Evolutionary conservation across 2,888 invertebrate species (phyloP).

Genomic region (Hypercompe scribonia): DNA sequence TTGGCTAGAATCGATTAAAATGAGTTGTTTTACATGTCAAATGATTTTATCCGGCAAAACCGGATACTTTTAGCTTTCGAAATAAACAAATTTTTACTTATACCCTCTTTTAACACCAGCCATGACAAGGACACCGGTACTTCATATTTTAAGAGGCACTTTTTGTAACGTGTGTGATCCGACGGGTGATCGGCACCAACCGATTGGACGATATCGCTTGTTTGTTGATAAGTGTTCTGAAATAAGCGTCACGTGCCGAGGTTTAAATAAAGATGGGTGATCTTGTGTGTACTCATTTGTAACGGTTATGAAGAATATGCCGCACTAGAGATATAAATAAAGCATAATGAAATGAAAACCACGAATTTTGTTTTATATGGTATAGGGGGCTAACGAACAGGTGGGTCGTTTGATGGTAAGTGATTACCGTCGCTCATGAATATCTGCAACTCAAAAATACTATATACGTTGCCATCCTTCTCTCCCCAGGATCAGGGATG

Average conservation of each 20-base stretch:
- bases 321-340: neutral
- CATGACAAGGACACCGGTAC: conserved; percentile 14
- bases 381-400: too few species aligned
- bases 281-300: neutral
- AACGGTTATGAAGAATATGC: neutral
- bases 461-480: too few species aligned
- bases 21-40: neutral
- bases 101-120: conserved; percentile 10
- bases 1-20: neutral
- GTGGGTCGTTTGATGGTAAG: too few species aligned
- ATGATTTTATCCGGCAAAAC: neutral
- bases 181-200: conserved; percentile 26
- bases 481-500: too few species aligned
- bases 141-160: conserved; percentile 40
- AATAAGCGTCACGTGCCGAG: conserved; percentile 13
- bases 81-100: conserved; percentile 12
- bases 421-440: too few species aligned
- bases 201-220: conserved; percentile 33
- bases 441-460: too few species aligned
- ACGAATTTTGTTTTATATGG: too few species aligned
- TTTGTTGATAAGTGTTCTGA: conserved; percentile 34
- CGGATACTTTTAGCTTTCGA: neutral
- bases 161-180: conserved; percentile 51
- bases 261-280: conserved; percentile 22
- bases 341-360: too few species aligned